Conservation (phyloP, 1,140 invertebrate genomes). For the Mylabris phalerata region DNA sequence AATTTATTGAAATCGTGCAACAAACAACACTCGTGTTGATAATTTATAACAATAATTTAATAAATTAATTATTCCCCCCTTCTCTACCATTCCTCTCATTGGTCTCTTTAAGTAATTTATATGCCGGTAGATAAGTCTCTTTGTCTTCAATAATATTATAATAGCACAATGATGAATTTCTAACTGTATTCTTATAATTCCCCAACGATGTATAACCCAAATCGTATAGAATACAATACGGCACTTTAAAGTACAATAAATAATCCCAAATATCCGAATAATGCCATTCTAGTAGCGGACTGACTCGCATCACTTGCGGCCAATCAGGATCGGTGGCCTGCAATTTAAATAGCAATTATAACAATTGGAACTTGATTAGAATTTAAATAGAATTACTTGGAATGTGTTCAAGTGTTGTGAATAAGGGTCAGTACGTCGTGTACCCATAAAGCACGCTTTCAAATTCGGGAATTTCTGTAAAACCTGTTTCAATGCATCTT, state of each 20-base stretch:
- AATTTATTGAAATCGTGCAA: no score
- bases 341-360: conserved; percentile 29
- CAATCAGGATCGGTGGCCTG: conserved; percentile 79
- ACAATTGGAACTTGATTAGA: conserved; percentile 8
- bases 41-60: no score
- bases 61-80: background rate
- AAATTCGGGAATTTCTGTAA: conserved; percentile 57
- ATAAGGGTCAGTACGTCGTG: conserved; percentile 75
- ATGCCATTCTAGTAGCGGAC: conserved; percentile 82
- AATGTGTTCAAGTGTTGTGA: conserved; percentile 58
- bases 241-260: conserved; percentile 64
- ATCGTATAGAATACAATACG: conserved; percentile 87
- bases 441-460: conserved; percentile 84
- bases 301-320: conserved; percentile 82
- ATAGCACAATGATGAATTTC: conserved; percentile 65
- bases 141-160: conserved; percentile 43
- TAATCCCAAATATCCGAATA: conserved; percentile 89
- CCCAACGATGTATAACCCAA: conserved; percentile 86
- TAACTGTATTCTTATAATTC: conserved; percentile 65
- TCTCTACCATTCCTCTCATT: conserved; percentile 67
- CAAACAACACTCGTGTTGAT: no score
- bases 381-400: conserved; percentile 49
- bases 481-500: conserved; percentile 57
- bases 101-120: conserved; percentile 59
- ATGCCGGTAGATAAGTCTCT: conserved; percentile 69